phyloP scores from a whole-genome alignment of 2,797 vertebrate genomes.

The Pogoniulus pusillus region DNA sequence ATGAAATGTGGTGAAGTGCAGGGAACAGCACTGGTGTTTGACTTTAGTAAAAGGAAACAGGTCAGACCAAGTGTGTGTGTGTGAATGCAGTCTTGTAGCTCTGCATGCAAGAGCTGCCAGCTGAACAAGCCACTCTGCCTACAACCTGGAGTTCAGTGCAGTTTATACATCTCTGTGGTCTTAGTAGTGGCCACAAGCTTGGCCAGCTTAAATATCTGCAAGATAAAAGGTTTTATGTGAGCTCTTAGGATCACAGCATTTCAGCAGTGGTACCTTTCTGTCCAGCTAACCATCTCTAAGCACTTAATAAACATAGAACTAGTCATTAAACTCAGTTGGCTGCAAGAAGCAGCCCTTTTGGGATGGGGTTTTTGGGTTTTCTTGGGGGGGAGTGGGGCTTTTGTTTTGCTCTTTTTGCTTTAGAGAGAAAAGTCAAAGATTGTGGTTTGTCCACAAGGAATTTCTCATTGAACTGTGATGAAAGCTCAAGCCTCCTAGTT shows the following conservation, averaged over 20 bases:
- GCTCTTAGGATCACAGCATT: not conserved
- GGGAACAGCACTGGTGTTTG: not conserved
- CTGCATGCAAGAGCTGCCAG: not conserved
- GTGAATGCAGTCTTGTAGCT: not conserved
- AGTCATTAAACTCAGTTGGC: constrained; percentile 4
- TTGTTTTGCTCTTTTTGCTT: not conserved
- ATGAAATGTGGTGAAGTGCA: not conserved
- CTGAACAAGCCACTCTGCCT: not conserved
- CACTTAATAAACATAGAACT: not conserved
- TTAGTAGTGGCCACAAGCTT: not conserved
- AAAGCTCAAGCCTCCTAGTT: constrained; percentile 25
- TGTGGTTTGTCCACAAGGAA: constrained; percentile 12
- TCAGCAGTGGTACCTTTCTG: not conserved
- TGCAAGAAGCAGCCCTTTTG: not conserved
- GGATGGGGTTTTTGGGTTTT: too few relatives aligned
- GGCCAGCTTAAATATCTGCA: not conserved
- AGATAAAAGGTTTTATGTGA: not conserved
- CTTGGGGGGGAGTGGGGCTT: not conserved
- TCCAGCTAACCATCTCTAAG: not conserved
- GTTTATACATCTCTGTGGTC: not conserved
- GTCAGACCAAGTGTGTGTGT: not conserved
- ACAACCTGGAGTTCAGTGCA: not conserved
- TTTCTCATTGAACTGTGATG: constrained; percentile 2
- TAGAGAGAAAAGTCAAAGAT: not conserved
- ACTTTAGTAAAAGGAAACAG: not conserved